Conservation (phyloP, 2,113 vertebrate species). For the Percopsis transmontana region DNA sequence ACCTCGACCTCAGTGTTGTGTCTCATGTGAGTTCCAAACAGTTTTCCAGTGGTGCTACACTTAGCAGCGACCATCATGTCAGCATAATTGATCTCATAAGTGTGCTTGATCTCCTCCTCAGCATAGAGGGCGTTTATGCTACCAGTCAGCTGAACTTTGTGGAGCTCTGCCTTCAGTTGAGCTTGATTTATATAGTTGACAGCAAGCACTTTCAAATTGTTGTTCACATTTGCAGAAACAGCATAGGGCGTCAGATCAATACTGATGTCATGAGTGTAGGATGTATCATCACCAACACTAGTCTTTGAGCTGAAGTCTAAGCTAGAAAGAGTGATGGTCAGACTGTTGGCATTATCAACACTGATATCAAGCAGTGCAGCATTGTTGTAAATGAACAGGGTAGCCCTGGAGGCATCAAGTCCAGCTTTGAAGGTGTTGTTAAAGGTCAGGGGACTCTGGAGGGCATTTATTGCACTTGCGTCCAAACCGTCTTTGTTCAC, state of each 20-base stretch:
- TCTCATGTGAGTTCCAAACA: constrained; percentile 79
- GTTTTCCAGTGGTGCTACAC: constrained; percentile 83
- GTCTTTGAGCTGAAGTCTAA: constrained; percentile 83
- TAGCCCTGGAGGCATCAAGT: constrained; percentile 78
- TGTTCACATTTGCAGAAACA: constrained; percentile 77
- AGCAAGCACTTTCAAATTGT: constrained; percentile 78
- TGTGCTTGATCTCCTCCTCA: constrained; percentile 84
- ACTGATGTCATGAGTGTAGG: constrained; percentile 83
- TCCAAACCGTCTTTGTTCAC: constrained; percentile 80
- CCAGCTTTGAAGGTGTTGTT: constrained; percentile 83
- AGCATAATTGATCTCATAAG: constrained; percentile 79
- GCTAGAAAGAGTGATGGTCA: constrained; percentile 78
- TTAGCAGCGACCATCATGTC: constrained; percentile 81
- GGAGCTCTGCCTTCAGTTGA: constrained; percentile 77
- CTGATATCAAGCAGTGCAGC: constrained; percentile 79
- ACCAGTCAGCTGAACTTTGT: constrained; percentile 83
- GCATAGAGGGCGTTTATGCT: constrained; percentile 78
- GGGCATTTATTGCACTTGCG: constrained; percentile 81
- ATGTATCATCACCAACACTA: constrained; percentile 70
- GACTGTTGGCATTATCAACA: constrained; percentile 78
- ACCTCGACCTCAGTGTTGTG: constrained; percentile 83
- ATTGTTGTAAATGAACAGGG: constrained; percentile 77
- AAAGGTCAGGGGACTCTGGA: constrained; percentile 81
- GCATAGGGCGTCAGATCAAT: constrained; percentile 79
- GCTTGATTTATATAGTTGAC: constrained; percentile 79